Evolutionary conservation across 1,140 invertebrate genomes (phyloP).

Genomic region (Drosophila ironensis): DNA sequence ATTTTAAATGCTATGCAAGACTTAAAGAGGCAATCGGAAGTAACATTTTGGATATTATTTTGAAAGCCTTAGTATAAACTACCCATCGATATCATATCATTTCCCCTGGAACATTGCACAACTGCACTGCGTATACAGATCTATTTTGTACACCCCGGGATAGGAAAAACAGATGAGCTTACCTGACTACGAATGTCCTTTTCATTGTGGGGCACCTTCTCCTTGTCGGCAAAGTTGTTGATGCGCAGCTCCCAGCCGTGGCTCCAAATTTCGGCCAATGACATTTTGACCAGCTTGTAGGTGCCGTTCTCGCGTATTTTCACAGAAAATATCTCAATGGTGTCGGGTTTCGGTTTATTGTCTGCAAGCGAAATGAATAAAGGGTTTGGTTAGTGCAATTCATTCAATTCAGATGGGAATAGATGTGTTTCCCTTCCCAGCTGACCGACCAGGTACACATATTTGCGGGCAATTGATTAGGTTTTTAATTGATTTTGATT

Average conservation of each 20-base stretch:
- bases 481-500: slow-evolving; percentile 40
- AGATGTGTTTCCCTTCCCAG: too few species aligned
- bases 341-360: slow-evolving; percentile 87
- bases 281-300: slow-evolving; percentile 84
- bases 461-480: slow-evolving; percentile 1
- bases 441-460: too few species aligned
- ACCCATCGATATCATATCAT: too few species aligned
- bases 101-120: too few species aligned
- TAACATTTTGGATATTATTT: too few species aligned
- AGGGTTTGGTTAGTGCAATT: too few species aligned
- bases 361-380: slow-evolving; percentile 82
- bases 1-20: too few species aligned
- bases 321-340: slow-evolving; percentile 86
- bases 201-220: slow-evolving; percentile 85
- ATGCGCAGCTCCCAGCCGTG: slow-evolving; percentile 86
- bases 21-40: too few species aligned
- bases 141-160: too few species aligned
- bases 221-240: slow-evolving; percentile 87
- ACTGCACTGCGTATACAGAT: too few species aligned
- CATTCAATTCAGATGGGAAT: too few species aligned
- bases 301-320: slow-evolving; percentile 84
- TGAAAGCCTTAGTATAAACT: too few species aligned
- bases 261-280: slow-evolving; percentile 86
- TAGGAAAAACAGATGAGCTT: background rate
- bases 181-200: slow-evolving; percentile 87